These are phyloP conservation scores for Eucriotettix oculatus DNA, from an alignment of 2,888 invertebrate species.

Conservation along the genomic window DNA sequence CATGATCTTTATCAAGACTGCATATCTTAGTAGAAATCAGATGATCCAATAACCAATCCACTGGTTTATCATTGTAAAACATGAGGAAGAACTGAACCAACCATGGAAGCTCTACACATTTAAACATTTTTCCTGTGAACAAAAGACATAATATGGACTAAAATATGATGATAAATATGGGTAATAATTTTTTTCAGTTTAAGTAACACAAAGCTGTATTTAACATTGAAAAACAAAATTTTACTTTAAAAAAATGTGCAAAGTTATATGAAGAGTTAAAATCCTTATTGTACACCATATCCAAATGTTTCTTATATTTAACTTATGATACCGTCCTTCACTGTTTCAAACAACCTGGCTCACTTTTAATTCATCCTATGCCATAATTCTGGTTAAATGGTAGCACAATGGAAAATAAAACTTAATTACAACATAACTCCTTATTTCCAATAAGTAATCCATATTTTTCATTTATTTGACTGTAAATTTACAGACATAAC, in stretches of 20 bases:
- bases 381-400: too few species aligned
- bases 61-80: conserved; percentile 91
- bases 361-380: too few species aligned
- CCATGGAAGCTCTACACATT: conserved; percentile 68
- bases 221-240: neutral
- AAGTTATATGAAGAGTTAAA: neutral
- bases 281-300: too few species aligned
- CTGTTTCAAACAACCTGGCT: too few species aligned
- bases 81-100: conserved; percentile 85
- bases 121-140: conserved; percentile 68
- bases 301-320: too few species aligned
- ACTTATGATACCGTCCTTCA: too few species aligned
- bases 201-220: neutral
- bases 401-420: too few species aligned
- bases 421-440: too few species aligned
- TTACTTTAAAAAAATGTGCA: neutral
- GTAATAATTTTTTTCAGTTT: neutral
- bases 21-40: conserved; percentile 82
- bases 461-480: too few species aligned
- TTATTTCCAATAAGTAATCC: too few species aligned
- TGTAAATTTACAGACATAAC: too few species aligned
- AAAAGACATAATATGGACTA: neutral
- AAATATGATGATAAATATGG: conserved; percentile 3
- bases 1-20: conserved; percentile 54
- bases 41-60: conserved; percentile 89